A percentile compares a stretch with the other conserved stretches of the same genome.
Evolutionary conservation across 2,888 invertebrate species (phyloP).

Genomic region (Andricus quercusramuli): DNA sequence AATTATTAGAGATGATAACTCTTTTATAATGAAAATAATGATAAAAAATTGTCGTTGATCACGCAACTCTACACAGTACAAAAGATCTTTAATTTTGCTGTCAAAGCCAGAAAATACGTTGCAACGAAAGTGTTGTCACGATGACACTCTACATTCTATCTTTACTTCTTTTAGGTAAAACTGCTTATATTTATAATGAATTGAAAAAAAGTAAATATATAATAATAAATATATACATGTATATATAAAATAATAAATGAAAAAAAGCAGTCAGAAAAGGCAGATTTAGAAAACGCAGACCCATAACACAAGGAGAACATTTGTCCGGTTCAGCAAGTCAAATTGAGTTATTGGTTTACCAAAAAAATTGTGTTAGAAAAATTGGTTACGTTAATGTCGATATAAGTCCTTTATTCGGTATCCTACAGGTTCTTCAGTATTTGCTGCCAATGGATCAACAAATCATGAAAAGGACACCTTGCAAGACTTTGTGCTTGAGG

Average conservation of each 20-base stretch:
- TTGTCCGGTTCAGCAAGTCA: no score
- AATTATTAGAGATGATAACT: neutral
- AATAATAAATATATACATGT: no score
- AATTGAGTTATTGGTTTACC: no score
- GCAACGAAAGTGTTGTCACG: neutral
- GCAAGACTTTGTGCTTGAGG: constrained; percentile 50
- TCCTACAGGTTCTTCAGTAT: neutral
- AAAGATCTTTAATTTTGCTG: neutral
- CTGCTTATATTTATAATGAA: constrained; percentile 40
- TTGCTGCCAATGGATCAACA: constrained; percentile 11
- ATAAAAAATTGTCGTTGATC: neutral
- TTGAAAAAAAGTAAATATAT: no score
- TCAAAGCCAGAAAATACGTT: neutral
- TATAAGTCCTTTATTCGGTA: neutral
- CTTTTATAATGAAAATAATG: constrained; percentile 24
- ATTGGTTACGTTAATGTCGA: no score
- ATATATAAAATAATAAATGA: no score
- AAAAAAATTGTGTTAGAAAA: no score
- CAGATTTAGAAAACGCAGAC: no score
- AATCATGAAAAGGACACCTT: constrained; percentile 44
- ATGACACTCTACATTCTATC: neutral
- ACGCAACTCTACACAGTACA: constrained; percentile 6
- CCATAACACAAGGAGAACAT: no score
- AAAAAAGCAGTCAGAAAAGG: no score
- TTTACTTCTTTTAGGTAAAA: neutral